Evolutionary conservation across 2,113 vertebrate genomes (phyloP), one percentile per base, ranked within the genome.

Genomic region (Sinocyclocheilus rhinocerous): DNA sequence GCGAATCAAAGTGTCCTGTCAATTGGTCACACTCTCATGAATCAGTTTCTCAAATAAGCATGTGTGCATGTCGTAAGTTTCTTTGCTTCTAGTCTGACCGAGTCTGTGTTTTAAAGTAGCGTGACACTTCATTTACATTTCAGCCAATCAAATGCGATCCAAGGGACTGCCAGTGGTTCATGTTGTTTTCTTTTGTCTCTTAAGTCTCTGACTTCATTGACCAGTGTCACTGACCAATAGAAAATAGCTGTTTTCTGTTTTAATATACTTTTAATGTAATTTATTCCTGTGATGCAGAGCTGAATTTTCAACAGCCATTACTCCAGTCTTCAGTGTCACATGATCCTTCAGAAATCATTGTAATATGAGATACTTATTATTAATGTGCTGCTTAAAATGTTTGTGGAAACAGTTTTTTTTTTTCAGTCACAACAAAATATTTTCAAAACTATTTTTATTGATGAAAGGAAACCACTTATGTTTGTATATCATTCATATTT

Each of bases 121-220:
- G 42, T 67, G 87, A 70, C 79, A 39, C 48, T 73, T 86, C 57
- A 84, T 84, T 88, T 80, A 86, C 42, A 75, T 63, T 4, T 48
- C 57, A 84, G 48, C 73, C 77, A 81, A 18, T 65, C 36, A n/a
- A 50, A 52, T 36, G 42, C 55, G 12, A 70, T 69, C 45, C 5
- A 36, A 69, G 78, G 45, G n/a, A 24, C 57, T 55, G 42, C 42
- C 42, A 42, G 42, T 8, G 26, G 48, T 82, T 76, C 36, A n/a
- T 29, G 48, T 69, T 55, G 52, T 87, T 77, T 22, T 22, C n/a
- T 52, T 33, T 61, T 16, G 57, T 45, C 18, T 85, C 7, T 22
- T 22, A 16, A 78, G 26, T 59, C 29, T 77, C 39, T 13, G 10
- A 36, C 39, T 59, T 45, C 39, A 67, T 85, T 78, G 36, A 85